These are phyloP conservation scores for Parazoanthus swiftii DNA, from an alignment of 92 coral and sea anemone genomes.

Conservation along the genomic window DNA sequence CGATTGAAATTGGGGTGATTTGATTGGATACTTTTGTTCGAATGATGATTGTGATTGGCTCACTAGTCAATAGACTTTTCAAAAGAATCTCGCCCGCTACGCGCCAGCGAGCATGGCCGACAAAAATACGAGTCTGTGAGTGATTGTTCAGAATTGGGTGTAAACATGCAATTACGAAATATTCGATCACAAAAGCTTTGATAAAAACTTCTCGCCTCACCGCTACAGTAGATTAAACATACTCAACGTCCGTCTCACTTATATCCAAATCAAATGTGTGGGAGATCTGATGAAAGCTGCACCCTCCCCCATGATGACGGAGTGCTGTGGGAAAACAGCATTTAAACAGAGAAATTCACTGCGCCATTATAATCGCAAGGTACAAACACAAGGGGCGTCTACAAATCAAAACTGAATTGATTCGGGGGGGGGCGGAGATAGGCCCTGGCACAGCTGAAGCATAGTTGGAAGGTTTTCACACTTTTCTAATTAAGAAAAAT, in stretches of 20 bases:
- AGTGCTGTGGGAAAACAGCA: too few species aligned
- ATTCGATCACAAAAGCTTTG: background rate
- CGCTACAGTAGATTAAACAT: background rate
- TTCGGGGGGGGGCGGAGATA: too few species aligned
- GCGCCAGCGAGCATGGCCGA: background rate
- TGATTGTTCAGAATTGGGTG: background rate
- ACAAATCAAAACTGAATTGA: too few species aligned
- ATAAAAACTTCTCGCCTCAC: background rate
- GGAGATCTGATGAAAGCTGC: too few species aligned
- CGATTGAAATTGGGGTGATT: background rate
- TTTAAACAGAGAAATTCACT: too few species aligned
- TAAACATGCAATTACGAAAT: background rate
- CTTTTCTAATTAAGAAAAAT: too few species aligned
- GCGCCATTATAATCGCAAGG: too few species aligned
- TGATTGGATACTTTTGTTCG: conserved; percentile 27
- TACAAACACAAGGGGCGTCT: too few species aligned
- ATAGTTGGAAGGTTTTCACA: too few species aligned
- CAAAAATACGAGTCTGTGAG: background rate
- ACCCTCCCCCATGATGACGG: too few species aligned
- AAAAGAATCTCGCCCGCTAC: background rate
- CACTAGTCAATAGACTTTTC: background rate
- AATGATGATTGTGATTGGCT: background rate
- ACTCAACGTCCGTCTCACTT: background rate
- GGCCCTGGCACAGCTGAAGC: too few species aligned
- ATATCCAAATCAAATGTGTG: too few species aligned